These are phyloP conservation scores for Vanessa tameamea DNA, from an alignment of 1,140 invertebrate genomes.

Conservation along the genomic window DNA sequence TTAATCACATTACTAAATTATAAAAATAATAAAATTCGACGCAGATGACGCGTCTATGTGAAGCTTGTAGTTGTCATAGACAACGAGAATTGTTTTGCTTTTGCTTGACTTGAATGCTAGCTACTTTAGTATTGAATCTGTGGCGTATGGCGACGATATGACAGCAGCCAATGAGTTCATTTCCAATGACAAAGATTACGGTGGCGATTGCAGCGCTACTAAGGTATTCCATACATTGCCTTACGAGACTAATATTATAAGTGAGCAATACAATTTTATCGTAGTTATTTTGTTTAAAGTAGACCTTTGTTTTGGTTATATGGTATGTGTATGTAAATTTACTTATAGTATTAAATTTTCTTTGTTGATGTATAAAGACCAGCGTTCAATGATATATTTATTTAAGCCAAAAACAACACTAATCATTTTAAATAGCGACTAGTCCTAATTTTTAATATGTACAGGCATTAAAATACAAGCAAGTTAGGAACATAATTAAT, in stretches of 20 bases:
- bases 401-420: too few species aligned
- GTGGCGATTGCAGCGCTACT: slow-evolving; percentile 7
- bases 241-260: neutral
- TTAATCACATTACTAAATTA: slow-evolving; percentile 72
- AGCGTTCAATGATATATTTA: too few species aligned
- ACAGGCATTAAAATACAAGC: too few species aligned
- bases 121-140: slow-evolving; percentile 41
- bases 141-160: slow-evolving; percentile 14
- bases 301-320: too few species aligned
- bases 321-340: too few species aligned
- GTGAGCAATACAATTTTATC: too few species aligned
- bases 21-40: slow-evolving; percentile 77
- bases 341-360: too few species aligned
- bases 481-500: too few species aligned
- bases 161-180: neutral
- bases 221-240: neutral
- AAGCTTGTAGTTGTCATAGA: slow-evolving; percentile 73
- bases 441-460: too few species aligned
- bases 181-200: neutral
- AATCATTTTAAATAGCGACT: too few species aligned
- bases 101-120: slow-evolving; percentile 26
- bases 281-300: too few species aligned
- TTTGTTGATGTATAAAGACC: neutral
- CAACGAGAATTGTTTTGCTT: slow-evolving; percentile 39
- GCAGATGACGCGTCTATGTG: slow-evolving; percentile 76